A percentile compares a stretch with the other conserved stretches of the same genome.
Evolutionary conservation across 1,140 invertebrate species (phyloP).

Genomic region (Gryllus bimaculatus): DNA sequence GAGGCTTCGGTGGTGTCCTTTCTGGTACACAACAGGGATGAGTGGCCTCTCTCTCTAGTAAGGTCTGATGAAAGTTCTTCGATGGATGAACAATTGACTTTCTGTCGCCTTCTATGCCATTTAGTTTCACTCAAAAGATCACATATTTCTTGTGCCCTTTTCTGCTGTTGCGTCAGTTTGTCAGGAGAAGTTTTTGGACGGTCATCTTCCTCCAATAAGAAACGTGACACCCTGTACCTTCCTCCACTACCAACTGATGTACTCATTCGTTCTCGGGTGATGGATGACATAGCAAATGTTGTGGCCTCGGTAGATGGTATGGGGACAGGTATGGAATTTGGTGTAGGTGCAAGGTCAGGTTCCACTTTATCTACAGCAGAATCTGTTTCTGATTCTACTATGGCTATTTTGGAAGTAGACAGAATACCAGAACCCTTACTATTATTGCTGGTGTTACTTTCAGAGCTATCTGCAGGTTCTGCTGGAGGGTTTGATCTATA

Average conservation of each 20-base stretch:
- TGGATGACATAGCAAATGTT: constrained; percentile 17
- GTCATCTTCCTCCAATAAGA: constrained; percentile 17
- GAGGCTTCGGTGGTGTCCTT: neutral
- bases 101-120: constrained; percentile 9
- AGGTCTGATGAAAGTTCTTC: neutral
- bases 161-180: constrained; percentile 17
- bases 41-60: neutral
- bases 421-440: neutral
- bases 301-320: neutral
- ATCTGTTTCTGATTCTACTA: constrained; percentile 18
- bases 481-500: neutral
- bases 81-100: neutral
- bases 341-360: constrained; percentile 4
- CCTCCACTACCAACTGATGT: constrained; percentile 13
- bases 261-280: constrained; percentile 11
- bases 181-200: constrained; percentile 19
- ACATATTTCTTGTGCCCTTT: constrained; percentile 19
- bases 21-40: neutral
- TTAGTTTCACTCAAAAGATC: constrained; percentile 18
- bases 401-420: constrained; percentile 21
- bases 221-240: constrained; percentile 6
- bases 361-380: neutral
- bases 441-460: neutral
- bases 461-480: neutral
- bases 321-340: constrained; percentile 11